Evolutionary conservation across 2,113 vertebrate species (phyloP).

Genomic region (Pica pica): DNA sequence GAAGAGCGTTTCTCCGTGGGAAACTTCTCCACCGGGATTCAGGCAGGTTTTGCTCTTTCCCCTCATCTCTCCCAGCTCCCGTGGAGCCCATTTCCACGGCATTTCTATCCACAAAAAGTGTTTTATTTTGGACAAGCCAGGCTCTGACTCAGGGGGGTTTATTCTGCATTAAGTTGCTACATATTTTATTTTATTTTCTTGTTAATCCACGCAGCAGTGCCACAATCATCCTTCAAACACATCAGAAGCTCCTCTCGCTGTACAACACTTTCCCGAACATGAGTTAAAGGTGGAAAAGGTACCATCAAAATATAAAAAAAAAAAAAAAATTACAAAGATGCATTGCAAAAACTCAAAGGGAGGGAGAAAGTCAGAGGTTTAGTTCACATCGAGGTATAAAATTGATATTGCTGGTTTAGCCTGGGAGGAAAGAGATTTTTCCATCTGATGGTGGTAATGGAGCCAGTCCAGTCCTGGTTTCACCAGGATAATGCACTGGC

Average conservation of each 20-base stretch:
- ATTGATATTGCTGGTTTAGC: slow-evolving; percentile 26
- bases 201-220: neutral
- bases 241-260: neutral
- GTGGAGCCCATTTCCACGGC: rapidly evolving
- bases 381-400: slow-evolving; percentile 36
- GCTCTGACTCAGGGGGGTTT: rapidly evolving
- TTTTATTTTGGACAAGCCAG: neutral
- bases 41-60: neutral
- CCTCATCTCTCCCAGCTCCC: rapidly evolving
- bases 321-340: neutral
- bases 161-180: neutral
- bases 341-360: neutral
- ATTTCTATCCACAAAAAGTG: neutral
- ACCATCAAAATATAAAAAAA: neutral
- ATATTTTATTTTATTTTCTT: neutral
- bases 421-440: neutral
- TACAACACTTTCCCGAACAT: neutral
- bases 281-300: neutral
- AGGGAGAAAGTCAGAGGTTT: neutral
- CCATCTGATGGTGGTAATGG: neutral
- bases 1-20: neutral
- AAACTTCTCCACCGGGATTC: rapidly evolving
- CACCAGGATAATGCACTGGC: neutral
- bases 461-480: neutral
- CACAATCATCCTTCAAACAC: neutral